These are phyloP conservation scores for Silurus aristotelis DNA, from an alignment of 2,797 vertebrate species.

Conservation along the genomic window DNA sequence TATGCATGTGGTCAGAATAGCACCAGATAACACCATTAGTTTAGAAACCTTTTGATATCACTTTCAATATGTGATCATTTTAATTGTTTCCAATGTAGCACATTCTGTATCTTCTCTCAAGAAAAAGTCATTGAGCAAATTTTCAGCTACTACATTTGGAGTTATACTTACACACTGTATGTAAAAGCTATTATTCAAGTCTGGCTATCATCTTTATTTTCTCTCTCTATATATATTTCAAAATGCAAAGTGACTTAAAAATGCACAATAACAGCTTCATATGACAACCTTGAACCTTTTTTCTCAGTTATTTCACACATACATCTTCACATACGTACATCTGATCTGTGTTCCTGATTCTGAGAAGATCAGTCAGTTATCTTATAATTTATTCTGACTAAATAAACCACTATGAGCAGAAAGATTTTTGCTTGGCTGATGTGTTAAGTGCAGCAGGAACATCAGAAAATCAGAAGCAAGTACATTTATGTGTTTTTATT, in stretches of 20 bases:
- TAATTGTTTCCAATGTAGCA: neutral
- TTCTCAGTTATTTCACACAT: neutral
- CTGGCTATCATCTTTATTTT: conserved; percentile 18
- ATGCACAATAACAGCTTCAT: neutral
- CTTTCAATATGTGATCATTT: neutral
- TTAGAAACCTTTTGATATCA: too few relatives aligned
- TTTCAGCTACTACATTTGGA: neutral
- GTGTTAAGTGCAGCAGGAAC: neutral
- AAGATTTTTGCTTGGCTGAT: neutral
- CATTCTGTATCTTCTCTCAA: neutral
- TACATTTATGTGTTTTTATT: too few relatives aligned
- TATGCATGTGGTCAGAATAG: too few relatives aligned
- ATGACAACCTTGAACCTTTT: neutral
- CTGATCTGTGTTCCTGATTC: conserved; percentile 14
- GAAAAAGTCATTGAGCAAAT: neutral
- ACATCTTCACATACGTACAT: conserved; percentile 9
- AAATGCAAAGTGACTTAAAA: neutral
- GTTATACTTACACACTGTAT: neutral
- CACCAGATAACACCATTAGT: too few relatives aligned
- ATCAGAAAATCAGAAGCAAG: neutral
- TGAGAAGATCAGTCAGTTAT: neutral
- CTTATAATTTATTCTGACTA: neutral
- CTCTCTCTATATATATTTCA: neutral
- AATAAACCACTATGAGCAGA: neutral
- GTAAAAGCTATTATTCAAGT: conserved; percentile 5